Conservation (phyloP, 2,797 vertebrate species). For the Helostoma temminkii region DNA sequence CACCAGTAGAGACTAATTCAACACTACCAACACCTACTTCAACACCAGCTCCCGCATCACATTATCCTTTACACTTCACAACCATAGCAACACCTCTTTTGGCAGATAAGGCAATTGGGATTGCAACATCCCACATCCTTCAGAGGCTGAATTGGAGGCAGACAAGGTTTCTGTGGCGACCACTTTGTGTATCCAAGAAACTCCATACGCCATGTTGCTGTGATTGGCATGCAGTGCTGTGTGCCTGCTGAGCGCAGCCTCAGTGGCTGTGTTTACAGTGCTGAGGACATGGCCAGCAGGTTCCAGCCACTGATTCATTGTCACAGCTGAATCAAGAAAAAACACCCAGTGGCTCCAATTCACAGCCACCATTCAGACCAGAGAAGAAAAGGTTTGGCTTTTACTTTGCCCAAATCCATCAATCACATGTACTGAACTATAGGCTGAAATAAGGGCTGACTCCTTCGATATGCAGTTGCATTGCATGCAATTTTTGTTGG, state of each 20-base stretch:
- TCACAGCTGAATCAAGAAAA: slow-evolving; percentile 41
- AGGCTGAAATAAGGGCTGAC: background rate
- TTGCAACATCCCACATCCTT: slow-evolving; percentile 39
- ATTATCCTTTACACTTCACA: slow-evolving; percentile 11
- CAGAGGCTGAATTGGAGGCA: slow-evolving; percentile 35
- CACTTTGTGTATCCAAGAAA: slow-evolving; percentile 59
- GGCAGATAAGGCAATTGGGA: slow-evolving; percentile 9
- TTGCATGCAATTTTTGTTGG: background rate
- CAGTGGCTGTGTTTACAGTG: slow-evolving; percentile 48
- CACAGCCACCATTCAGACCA: slow-evolving; percentile 30
- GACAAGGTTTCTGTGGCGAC: slow-evolving; percentile 60
- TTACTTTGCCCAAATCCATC: slow-evolving; percentile 21
- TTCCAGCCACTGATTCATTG: slow-evolving; percentile 52
- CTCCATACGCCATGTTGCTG: slow-evolving; percentile 24
- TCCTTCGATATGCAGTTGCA: slow-evolving; percentile 1
- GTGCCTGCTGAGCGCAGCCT: slow-evolving; percentile 27
- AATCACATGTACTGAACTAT: slow-evolving; percentile 36
- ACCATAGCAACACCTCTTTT: slow-evolving; percentile 19
- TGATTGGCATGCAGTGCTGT: slow-evolving; percentile 64
- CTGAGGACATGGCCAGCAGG: slow-evolving; percentile 44
- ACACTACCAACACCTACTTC: too few relatives aligned
- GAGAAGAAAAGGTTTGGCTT: slow-evolving; percentile 29
- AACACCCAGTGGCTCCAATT: slow-evolving; percentile 15
- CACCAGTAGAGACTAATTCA: background rate
- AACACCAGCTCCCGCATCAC: background rate